These are phyloP conservation scores for Sandelia bainsii DNA, from an alignment of 2,797 vertebrate species.

Conservation along the genomic window DNA sequence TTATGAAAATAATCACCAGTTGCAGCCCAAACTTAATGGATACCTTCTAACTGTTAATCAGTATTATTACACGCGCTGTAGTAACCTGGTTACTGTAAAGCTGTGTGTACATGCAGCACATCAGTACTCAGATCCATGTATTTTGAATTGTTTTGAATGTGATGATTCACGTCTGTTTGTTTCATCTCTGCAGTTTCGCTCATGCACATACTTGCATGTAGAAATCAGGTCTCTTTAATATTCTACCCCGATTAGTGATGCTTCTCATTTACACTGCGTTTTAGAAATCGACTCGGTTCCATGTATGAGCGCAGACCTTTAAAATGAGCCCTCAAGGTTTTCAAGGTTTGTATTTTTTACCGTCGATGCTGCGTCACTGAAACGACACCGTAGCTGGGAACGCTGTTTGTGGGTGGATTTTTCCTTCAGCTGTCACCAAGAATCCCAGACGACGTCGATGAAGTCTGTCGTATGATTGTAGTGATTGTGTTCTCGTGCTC, in stretches of 20 bases:
- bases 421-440: conserved; percentile 4
- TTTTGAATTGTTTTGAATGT: neutral
- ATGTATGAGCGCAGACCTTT: too few species aligned
- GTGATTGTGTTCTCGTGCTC: conserved; percentile 45
- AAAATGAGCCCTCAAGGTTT: too few species aligned
- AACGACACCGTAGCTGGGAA: neutral
- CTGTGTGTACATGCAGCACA: neutral
- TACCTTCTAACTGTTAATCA: neutral
- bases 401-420: conserved; percentile 48
- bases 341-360: too few species aligned
- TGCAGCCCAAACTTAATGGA: too few species aligned
- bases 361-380: too few species aligned
- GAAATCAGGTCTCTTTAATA: neutral
- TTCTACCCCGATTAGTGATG: neutral
- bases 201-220: too few species aligned
- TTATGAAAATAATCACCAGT: neutral
- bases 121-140: neutral
- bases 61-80: neutral
- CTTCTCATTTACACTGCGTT: neutral
- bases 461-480: conserved; percentile 6
- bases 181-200: neutral
- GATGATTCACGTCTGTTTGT: neutral
- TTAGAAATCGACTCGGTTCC: neutral
- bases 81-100: neutral
- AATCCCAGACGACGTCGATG: conserved; percentile 15